Base-by-base conservation (phyloP, 1,140 invertebrate genomes). In the Temnothorax curvispinosus region DNA sequence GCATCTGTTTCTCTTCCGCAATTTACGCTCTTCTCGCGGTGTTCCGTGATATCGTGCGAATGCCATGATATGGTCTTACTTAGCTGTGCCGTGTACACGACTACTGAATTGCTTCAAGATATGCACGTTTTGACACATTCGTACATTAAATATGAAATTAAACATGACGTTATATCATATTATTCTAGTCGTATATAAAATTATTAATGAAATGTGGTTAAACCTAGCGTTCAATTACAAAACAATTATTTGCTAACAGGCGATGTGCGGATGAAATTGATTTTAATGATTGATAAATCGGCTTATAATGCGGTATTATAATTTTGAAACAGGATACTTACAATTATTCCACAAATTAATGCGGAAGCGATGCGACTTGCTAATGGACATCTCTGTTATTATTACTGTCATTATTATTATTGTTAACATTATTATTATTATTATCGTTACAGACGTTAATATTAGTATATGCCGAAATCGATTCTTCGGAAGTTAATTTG, bases 221-320 rank as follows among this genome's bases (percentile, higher is more conserved):
- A 74, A 58, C 56, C 50, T 50, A 60, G 41, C 44, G 32, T 84
- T 75, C 38, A 84, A 84, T 84, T 84, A 84, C 80, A 75, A 69
- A 74, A 74, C 71, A 84, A 84, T 84, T 74, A 84, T 84, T 60
- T 60, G 80, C 80, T 38, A 74, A 74, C 13, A n/a, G 69, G 32
- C 41, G 27, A 71, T 15, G 80, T 50, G 64, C 80, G 69, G 54
- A 74, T 50, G 41, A 84, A 87, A 87, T 85, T 84, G 64, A 74
- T 85, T 87, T 84, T 84, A 87, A 85, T 87, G 69, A 87, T 87
- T 87, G 78, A 87, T 72, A 84, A 87, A 87, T 72, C 60, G 58
- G 80, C 65, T 81, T 72, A 72, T 85, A 78, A 88, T 78, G 32
- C 21, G 13, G 64, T 21, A 87, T 77, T 86, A 74, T 64, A 88